Conservation (phyloP, 2,888 invertebrate genomes). For the Coleophora deauratella region DNA sequence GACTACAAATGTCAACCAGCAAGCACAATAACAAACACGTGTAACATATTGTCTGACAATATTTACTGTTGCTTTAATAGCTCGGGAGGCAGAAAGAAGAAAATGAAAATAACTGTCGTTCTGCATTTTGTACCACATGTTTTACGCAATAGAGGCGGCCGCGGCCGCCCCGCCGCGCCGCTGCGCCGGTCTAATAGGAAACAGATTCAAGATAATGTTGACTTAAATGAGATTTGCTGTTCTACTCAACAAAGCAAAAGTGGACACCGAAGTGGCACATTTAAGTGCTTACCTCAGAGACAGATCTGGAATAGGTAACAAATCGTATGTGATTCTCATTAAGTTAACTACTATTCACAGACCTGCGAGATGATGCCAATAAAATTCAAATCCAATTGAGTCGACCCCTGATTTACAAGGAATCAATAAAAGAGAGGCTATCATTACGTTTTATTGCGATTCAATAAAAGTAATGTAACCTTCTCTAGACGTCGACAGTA, state of each 20-base stretch:
- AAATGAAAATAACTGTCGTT: constrained; percentile 49
- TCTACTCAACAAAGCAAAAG: too few relatives aligned
- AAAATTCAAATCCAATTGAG: constrained; percentile 68
- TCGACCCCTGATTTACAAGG: constrained; percentile 67
- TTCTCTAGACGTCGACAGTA: constrained; percentile 41
- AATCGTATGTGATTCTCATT: constrained; percentile 19
- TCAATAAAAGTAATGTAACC: constrained; percentile 67
- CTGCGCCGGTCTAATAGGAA: constrained; percentile 37
- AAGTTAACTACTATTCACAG: constrained; percentile 54
- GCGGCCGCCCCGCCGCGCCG: too few relatives aligned
- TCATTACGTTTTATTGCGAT: constrained; percentile 67
- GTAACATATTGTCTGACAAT: constrained; percentile 70
- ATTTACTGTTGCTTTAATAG: constrained; percentile 67
- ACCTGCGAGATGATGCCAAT: constrained; percentile 53
- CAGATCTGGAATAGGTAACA: constrained; percentile 16
- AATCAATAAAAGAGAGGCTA: constrained; percentile 69
- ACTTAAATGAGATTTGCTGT: too few relatives aligned
- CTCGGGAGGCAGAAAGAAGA: constrained; percentile 44
- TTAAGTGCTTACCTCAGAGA: constrained; percentile 7
- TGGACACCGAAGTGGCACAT: too few relatives aligned
- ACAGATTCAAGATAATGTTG: constrained; percentile 27
- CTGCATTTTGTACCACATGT: constrained; percentile 49
- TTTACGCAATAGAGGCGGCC: constrained; percentile 20
- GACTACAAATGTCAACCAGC: constrained; percentile 63
- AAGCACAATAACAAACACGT: constrained; percentile 62